These are phyloP conservation scores for Nyctibius bracteatus DNA, from an alignment of 2,113 vertebrate species.

Conservation along the genomic window DNA sequence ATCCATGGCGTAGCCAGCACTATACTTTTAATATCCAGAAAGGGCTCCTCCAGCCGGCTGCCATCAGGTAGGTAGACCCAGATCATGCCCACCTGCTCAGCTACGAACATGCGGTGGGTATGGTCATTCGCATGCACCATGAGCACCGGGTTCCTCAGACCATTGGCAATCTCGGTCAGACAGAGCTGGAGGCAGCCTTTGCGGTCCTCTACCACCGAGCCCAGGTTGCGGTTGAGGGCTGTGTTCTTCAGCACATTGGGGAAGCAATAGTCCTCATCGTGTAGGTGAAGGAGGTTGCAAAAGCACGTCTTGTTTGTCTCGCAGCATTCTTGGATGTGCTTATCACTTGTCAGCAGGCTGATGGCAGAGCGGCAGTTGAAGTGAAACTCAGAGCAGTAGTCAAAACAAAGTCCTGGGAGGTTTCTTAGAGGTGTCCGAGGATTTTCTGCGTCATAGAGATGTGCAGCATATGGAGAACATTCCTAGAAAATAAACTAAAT, in stretches of 20 bases:
- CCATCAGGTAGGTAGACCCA: conserved; percentile 82
- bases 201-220: conserved; percentile 63
- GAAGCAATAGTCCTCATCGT: conserved; percentile 84
- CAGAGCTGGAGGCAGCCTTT: conserved; percentile 83
- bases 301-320: conserved; percentile 61
- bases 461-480: conserved; percentile 84
- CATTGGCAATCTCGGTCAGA: conserved; percentile 78
- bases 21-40: conserved; percentile 78
- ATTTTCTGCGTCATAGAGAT: conserved; percentile 83
- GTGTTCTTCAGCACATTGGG: conserved; percentile 74
- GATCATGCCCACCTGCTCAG: conserved; percentile 81
- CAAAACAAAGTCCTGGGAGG: conserved; percentile 80
- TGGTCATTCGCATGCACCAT: conserved; percentile 76
- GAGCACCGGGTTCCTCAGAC: conserved; percentile 80
- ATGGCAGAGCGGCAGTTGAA: conserved; percentile 71
- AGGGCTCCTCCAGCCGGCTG: conserved; percentile 78
- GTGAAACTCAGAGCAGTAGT: conserved; percentile 79
- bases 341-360: conserved; percentile 68
- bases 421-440: conserved; percentile 74
- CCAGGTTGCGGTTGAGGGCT: conserved; percentile 73
- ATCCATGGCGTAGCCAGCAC: conserved; percentile 80
- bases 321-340: conserved; percentile 32
- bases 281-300: conserved; percentile 76
- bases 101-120: conserved; percentile 81
- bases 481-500: conserved; percentile 66